Evolutionary conservation across 2,888 invertebrate genomes (phyloP), one percentile per base, ranked within the genome.

Genomic region (Apamea crenata): DNA sequence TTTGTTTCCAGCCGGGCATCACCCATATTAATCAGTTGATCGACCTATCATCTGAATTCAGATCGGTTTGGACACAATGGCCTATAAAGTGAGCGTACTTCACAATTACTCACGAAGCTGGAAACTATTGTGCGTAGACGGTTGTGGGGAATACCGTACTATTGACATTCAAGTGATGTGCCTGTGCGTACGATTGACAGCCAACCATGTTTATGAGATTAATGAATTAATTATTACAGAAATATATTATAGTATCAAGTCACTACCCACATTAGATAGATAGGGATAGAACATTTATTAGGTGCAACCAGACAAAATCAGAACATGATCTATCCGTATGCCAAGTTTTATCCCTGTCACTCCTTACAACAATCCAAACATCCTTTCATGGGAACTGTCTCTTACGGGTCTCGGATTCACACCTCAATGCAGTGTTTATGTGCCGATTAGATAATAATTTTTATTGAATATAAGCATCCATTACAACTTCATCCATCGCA

Each of bases 121-220:
- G 84, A 84, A 88, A 90, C 82, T 79, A 86, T 85, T 83, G 80
- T 85, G 85, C 81, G 85, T 83, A 84, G 78, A 82, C 84, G 73
- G 63, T 71, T 82, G 86, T 91, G 94, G 96, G 95, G 94, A 96
- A 95, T 92, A 93, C 95, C 95, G 84, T 79, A 82, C 90, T 81
- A 95, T 96, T 96, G 92, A 87, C 92, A 96, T 96, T 95, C 96
- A 88, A 88, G 72, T 83, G 83, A 82, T 88, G 94, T 93, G 87
- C 90, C 78, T 40, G 71, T 87, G 82, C 74, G 82, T 82, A 73
- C 59, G 78, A 86, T 80, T 67, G 77, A 69, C 76, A 79, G 77
- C 32, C 72, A 73, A 67, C 77, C 69, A 81, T 81, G 81, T 81
- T 87, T 80, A 81, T 80, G 76, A 85, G 70, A 82, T 85, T 78